phyloP scores from a whole-genome alignment of 2,113 vertebrate genomes.

The Bufo gargarizans region DNA sequence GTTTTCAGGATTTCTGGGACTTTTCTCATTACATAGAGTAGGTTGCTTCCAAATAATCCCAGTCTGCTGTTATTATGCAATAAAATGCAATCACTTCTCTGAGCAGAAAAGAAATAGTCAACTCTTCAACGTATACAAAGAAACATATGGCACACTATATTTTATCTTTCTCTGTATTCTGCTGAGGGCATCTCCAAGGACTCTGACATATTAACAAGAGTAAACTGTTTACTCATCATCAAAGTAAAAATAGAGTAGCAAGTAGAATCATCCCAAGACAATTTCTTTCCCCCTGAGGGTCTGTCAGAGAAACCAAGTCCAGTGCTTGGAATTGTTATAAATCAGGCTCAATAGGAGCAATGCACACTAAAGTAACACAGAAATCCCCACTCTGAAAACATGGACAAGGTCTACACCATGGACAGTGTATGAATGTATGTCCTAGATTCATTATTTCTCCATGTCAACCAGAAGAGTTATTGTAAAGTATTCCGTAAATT shows the following conservation, averaged over 20 bases:
- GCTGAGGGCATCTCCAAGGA: slow-evolving; percentile 45
- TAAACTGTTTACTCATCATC: slow-evolving; percentile 55
- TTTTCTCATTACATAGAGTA: neutral
- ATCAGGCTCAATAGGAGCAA: slow-evolving; percentile 48
- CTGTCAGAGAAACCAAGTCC: slow-evolving; percentile 44
- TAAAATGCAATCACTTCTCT: neutral
- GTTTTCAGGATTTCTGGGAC: neutral
- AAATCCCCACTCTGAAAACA: slow-evolving; percentile 14
- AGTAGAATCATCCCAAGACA: slow-evolving; percentile 33
- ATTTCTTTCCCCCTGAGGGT: slow-evolving; percentile 40
- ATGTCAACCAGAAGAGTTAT: neutral
- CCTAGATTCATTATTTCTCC: slow-evolving; percentile 26
- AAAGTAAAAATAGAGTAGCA: slow-evolving; percentile 30
- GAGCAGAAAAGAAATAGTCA: neutral
- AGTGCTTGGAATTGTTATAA: slow-evolving; percentile 35
- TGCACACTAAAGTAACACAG: neutral
- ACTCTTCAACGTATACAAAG: neutral
- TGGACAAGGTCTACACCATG: slow-evolving; percentile 11
- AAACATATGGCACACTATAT: slow-evolving; percentile 27
- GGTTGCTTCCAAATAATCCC: neutral
- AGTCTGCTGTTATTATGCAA: neutral
- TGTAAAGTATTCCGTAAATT: slow-evolving; percentile 21
- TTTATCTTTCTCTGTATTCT: slow-evolving; percentile 18
- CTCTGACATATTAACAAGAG: slow-evolving; percentile 51
- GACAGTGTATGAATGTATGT: slow-evolving; percentile 29